These are phyloP conservation scores for Mirounga angustirostris DNA, from an alignment of 2,113 vertebrate species.

Conservation along the genomic window DNA sequence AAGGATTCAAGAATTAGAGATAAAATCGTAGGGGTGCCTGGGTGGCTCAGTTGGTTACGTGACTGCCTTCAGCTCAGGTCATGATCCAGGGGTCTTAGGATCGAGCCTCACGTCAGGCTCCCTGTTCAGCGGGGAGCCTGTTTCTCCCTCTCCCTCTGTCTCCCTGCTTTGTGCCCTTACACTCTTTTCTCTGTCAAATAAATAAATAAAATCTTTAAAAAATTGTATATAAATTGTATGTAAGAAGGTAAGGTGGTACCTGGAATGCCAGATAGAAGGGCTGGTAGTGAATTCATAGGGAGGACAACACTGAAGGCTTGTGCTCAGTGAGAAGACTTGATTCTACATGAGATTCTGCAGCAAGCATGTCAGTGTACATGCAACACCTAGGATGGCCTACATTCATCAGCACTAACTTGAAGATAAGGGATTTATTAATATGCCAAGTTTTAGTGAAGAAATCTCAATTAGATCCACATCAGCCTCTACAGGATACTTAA, in stretches of 20 bases:
- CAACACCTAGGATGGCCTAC: no score
- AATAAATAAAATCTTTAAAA: background rate
- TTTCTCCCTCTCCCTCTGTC: no score
- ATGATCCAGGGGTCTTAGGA: no score
- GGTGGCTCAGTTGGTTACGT: no score
- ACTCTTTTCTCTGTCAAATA: no score
- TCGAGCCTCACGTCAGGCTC: no score
- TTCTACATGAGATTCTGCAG: background rate
- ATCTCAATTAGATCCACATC: background rate
- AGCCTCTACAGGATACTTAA: background rate
- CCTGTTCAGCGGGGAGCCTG: no score
- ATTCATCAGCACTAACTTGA: background rate
- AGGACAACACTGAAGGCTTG: background rate
- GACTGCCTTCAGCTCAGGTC: no score
- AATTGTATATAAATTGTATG: background rate
- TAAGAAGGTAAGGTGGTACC: background rate
- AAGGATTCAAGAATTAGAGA: background rate
- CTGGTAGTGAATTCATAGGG: accelerated
- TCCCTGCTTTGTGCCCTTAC: no score
- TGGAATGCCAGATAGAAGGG: background rate
- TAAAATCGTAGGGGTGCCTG: background rate
- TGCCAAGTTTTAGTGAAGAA: background rate
- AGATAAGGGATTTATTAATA: background rate
- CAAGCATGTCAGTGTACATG: background rate
- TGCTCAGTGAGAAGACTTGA: background rate